phyloP scores from a whole-genome alignment of 1,140 invertebrate genomes.

The Panagrolaimus sp. region DNA sequence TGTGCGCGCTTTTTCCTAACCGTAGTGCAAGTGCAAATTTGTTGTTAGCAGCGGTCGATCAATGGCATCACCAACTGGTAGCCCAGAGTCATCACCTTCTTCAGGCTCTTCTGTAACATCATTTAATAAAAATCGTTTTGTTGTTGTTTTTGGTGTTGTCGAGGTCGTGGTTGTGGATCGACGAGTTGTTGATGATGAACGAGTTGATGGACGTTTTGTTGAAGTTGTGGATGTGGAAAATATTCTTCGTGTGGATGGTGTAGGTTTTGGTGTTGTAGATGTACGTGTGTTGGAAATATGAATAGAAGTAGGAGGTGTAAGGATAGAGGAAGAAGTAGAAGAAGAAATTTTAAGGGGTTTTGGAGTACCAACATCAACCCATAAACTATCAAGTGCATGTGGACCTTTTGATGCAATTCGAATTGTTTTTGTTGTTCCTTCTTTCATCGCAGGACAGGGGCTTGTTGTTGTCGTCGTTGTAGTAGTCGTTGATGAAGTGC shows the following conservation, averaged over 20 bases:
- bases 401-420: constrained; percentile 3
- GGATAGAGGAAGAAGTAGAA: background rate
- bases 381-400: background rate
- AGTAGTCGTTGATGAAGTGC: constrained; percentile 6
- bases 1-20: background rate
- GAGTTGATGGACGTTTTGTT: background rate
- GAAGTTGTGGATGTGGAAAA: background rate
- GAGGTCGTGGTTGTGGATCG: background rate
- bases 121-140: background rate
- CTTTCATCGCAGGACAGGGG: background rate
- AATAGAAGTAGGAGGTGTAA: background rate
- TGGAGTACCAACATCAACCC: background rate
- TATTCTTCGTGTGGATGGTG: background rate
- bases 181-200: background rate
- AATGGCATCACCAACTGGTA: constrained; percentile 7
- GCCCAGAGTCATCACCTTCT: constrained; percentile 2
- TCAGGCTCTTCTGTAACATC: background rate
- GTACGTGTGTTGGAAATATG: too few relatives aligned
- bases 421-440: constrained; percentile 4
- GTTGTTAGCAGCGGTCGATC: background rate
- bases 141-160: background rate
- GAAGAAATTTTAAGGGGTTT: background rate
- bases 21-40: background rate
- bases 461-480: background rate
- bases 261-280: too few relatives aligned